Percentiles rank a stretch among this genome's conserved stretches.
These are phyloP conservation scores for Esox masquinongy DNA, from an alignment of 2,797 vertebrate genomes.

Conservation along the genomic window DNA sequence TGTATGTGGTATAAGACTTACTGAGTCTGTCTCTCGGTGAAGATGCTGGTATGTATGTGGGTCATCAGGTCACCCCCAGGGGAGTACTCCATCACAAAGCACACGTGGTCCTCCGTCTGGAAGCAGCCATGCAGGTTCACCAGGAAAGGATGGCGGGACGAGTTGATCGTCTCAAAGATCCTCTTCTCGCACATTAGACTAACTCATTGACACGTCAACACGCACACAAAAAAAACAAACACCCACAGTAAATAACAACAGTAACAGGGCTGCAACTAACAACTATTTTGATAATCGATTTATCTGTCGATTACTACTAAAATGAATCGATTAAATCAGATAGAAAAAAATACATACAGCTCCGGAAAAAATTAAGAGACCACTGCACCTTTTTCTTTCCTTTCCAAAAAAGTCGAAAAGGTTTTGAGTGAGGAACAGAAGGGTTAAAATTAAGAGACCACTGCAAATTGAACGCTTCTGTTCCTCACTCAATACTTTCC, in stretches of 20 bases:
- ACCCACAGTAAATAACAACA: background rate
- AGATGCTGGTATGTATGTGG: conserved; percentile 88
- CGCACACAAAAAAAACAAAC: background rate
- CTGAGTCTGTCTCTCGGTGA: conserved; percentile 81
- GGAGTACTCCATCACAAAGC: conserved; percentile 93
- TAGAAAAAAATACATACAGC: too few species aligned
- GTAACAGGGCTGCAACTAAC: background rate
- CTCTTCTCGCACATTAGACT: conserved; percentile 93
- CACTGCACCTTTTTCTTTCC: too few species aligned
- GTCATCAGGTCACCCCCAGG: conserved; percentile 96
- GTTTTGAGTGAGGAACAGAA: too few species aligned
- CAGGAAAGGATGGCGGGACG: conserved; percentile 87
- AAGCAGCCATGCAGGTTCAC: conserved; percentile 93
- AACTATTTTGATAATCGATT: too few species aligned
- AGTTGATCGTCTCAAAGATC: conserved; percentile 89
- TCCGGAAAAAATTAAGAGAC: too few species aligned
- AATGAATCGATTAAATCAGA: too few species aligned
- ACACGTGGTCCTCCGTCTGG: conserved; percentile 89
- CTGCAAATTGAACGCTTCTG: too few species aligned
- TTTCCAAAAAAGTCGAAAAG: too few species aligned
- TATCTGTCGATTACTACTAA: too few species aligned
- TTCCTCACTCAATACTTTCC: too few species aligned
- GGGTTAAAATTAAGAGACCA: too few species aligned
- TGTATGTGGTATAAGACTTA: conserved; percentile 51
- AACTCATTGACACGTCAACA: conserved; percentile 12